These are phyloP conservation scores for Hybognathus amarus DNA, from an alignment of 2,797 vertebrate species.

Conservation along the genomic window DNA sequence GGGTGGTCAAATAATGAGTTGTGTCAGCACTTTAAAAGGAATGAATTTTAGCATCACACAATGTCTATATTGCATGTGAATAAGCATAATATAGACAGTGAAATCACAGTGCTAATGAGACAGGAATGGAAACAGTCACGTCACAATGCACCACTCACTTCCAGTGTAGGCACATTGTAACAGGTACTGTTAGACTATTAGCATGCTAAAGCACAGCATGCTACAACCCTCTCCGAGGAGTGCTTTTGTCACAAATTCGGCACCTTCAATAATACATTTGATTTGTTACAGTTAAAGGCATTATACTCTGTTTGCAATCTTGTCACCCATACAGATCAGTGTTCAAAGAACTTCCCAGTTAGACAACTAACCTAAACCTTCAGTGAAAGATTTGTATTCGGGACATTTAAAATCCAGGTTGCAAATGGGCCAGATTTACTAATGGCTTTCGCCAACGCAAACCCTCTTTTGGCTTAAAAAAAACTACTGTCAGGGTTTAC, in stretches of 20 bases:
- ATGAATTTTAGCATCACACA: background rate
- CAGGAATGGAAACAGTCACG: background rate
- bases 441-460: no score
- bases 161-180: background rate
- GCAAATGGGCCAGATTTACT: background rate
- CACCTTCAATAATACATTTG: background rate
- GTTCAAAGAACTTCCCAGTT: background rate
- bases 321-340: no score
- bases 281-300: background rate
- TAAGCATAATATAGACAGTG: background rate
- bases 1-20: background rate
- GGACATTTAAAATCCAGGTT: background rate
- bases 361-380: background rate
- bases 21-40: background rate
- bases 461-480: no score
- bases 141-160: background rate
- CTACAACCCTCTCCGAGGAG: background rate
- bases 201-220: slow-evolving; percentile 16
- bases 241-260: background rate
- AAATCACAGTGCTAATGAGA: background rate
- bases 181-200: background rate
- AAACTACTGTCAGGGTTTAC: no score
- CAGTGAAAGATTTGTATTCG: background rate
- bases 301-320: no score
- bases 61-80: background rate